Evolutionary conservation across 2,113 vertebrate genomes (phyloP).

Genomic region (Pygoscelis adeliae): DNA sequence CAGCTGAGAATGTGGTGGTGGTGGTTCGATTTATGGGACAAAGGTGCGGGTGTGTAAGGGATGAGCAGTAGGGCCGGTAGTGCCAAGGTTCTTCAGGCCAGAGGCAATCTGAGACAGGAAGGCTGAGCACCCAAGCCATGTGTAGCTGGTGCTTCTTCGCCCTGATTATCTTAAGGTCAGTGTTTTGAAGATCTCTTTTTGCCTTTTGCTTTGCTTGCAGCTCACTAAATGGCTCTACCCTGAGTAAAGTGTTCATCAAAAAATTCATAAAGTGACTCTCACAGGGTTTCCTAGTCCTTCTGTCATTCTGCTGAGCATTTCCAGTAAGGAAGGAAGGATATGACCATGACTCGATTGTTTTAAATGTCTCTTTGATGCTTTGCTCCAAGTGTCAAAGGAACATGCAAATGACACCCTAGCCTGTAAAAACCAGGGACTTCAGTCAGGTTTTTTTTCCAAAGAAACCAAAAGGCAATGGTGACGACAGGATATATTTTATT

Average conservation of each 20-base stretch:
- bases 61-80: not conserved
- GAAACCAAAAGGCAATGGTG: not conserved
- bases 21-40: not conserved
- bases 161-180: not conserved
- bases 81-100: not conserved
- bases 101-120: not conserved
- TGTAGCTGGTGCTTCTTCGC: not conserved
- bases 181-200: not conserved
- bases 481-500: not conserved
- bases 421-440: not conserved
- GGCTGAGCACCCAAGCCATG: not conserved
- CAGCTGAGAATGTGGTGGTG: constrained; percentile 13
- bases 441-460: not conserved
- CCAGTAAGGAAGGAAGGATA: not conserved
- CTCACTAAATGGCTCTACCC: not conserved
- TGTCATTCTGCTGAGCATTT: not conserved
- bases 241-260: not conserved
- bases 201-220: not conserved
- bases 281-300: not conserved
- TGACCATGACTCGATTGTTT: not conserved
- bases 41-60: not conserved
- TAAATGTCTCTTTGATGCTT: not conserved
- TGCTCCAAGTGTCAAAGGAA: not conserved
- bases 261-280: not conserved
- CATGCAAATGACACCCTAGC: not conserved